Evolutionary conservation across 2,797 vertebrate species (phyloP), one percentile per base, ranked within the genome.

Genomic region (Agapornis canus): DNA sequence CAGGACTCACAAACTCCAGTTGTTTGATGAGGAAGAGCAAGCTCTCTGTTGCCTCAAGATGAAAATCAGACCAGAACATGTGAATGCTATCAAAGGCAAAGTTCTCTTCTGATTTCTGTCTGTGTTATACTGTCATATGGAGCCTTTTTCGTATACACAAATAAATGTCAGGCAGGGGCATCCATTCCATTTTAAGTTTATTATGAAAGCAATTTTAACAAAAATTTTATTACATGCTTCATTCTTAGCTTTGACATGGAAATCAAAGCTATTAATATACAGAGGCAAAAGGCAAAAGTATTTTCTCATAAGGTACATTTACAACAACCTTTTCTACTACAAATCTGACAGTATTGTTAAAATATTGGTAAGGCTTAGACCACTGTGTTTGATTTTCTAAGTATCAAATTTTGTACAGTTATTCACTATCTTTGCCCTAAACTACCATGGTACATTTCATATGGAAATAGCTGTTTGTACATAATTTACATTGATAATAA

Each of bases 401-500:
- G 81, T 96, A 95, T 94, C 92, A 94, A 96, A 97, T 86, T 96
- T 96, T 96, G 88, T 96, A 95, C 95, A 96, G 87, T 94, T 92
- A 91, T 96, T 96, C 72, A 65, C 95, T 95, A 90, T 66, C 56
- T 86, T 93, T 64, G 47, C 72, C 88, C 85, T 95, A 95, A 87
- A 73, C 89, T 90, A 92, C 82, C 91, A 89, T 93, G 77, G 81
- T 95, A 94, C 91, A 95, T 83, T 96, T 95, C 78, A 54, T 94
- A 89, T 84, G 87, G 91, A 90, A 96, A 96, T 89, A 91, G 87
- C 45, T 92, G 90, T 97, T 96, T 97, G 91, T 97, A 97, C 97
- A 97, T 95, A 96, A 97, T 97, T 97, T 97, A 97, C 96, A 97
- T 70, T 47, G 71, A 69, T 95, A 94, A 96, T 96, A 97, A 97